phyloP scores from a whole-genome alignment of 2,113 vertebrate genomes.

The Siniperca knerii region DNA sequence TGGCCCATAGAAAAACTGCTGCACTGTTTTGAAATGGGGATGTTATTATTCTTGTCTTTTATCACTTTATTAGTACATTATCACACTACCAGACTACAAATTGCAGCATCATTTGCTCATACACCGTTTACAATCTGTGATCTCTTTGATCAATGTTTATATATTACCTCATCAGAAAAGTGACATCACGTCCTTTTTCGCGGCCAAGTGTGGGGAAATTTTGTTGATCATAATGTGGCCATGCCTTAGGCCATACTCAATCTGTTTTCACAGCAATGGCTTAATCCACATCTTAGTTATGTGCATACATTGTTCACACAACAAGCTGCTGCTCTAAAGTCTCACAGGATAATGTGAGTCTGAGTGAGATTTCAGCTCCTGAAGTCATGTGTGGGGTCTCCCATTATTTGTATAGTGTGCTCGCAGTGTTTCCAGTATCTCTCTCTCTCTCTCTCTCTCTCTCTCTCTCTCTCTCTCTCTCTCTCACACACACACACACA shows the following conservation, averaged over 20 bases:
- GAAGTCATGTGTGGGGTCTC: background rate
- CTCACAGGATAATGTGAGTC: background rate
- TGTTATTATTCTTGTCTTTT: background rate
- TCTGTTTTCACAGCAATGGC: background rate
- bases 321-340: background rate
- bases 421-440: background rate
- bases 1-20: background rate
- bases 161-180: background rate
- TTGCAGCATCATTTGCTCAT: background rate
- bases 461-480: too few species aligned
- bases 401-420: background rate
- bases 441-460: background rate
- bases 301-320: background rate
- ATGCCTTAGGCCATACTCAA: background rate
- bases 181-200: background rate
- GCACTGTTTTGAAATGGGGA: background rate
- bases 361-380: background rate
- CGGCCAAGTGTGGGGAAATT: background rate
- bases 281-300: background rate
- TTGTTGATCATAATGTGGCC: background rate
- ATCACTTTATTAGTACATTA: background rate
- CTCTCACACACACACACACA: background rate
- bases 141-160: background rate
- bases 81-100: background rate
- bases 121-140: background rate